These are phyloP conservation scores for Drosophila leonis DNA, from an alignment of 2,888 invertebrate genomes.

Conservation along the genomic window DNA sequence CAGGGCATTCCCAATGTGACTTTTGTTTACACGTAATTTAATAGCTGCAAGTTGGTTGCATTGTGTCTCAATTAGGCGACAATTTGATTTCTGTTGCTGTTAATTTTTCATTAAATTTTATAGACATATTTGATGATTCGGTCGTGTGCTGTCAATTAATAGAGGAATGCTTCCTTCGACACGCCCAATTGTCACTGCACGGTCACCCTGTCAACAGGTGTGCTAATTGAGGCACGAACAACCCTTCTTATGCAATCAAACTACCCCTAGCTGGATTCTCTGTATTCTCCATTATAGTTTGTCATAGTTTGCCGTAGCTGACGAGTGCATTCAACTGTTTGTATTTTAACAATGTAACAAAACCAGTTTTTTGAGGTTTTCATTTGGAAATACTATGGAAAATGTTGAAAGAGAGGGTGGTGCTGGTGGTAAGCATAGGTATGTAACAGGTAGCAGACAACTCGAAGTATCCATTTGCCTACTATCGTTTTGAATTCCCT, in stretches of 20 bases:
- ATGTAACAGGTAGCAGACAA: neutral
- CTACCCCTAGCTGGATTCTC: slow-evolving; percentile 7
- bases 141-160: slow-evolving; percentile 80
- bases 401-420: neutral
- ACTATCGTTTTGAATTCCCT: no score
- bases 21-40: slow-evolving; percentile 71
- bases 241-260: slow-evolving; percentile 37
- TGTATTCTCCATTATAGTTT: slow-evolving; percentile 1
- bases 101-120: slow-evolving; percentile 77
- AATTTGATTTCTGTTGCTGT: slow-evolving; percentile 80
- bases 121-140: slow-evolving; percentile 49
- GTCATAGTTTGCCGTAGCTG: neutral
- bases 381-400: neutral
- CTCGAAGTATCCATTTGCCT: no score
- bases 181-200: slow-evolving; percentile 45
- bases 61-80: slow-evolving; percentile 81
- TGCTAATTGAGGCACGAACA: slow-evolving; percentile 35
- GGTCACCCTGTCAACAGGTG: slow-evolving; percentile 69
- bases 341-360: slow-evolving; percentile 70
- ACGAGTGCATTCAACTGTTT: slow-evolving; percentile 74
- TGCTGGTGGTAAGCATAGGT: no score
- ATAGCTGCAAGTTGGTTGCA: slow-evolving; percentile 55
- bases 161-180: slow-evolving; percentile 67
- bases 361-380: slow-evolving; percentile 13
- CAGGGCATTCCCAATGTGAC: slow-evolving; percentile 37